Percentiles rank a stretch among this genome's conserved stretches.
Conservation (phyloP, 2,797 vertebrate species). For the Lacerta agilis region DNA sequence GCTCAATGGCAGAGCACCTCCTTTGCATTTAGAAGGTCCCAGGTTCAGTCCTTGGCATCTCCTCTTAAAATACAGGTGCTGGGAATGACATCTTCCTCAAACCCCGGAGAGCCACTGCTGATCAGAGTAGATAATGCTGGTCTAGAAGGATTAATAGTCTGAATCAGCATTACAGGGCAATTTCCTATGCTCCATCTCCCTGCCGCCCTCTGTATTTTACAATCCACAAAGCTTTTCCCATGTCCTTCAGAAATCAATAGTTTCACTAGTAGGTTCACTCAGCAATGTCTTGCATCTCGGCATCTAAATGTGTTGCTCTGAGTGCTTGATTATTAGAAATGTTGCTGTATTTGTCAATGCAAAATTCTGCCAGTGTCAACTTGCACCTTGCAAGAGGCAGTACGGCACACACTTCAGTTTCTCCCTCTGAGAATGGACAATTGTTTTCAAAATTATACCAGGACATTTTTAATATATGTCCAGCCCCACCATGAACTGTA, state of each 20-base stretch:
- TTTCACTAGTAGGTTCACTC: not conserved
- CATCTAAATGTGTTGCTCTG: not conserved
- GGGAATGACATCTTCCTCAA: not conserved
- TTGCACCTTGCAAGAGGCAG: fast-evolving
- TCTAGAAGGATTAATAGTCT: not conserved
- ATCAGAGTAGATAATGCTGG: not conserved
- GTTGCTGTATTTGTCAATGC: not conserved
- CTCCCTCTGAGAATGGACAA: not conserved
- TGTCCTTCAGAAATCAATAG: not conserved
- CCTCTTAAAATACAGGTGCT: not conserved
- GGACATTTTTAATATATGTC: not conserved
- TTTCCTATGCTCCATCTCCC: not conserved
- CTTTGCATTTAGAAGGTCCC: not conserved
- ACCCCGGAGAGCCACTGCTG: not conserved
- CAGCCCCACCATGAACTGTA: not conserved
- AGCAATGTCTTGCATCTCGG: not conserved
- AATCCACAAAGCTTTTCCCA: not conserved
- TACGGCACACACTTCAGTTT: not conserved
- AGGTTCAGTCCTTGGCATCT: not conserved
- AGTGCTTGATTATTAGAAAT: not conserved
- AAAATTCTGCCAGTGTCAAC: not conserved
- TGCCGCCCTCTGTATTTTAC: not conserved
- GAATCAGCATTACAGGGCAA: not conserved
- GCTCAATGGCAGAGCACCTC: too few species aligned
- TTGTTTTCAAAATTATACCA: not conserved